Conservation (phyloP, 2,113 vertebrate species). For the Rhadina sibilatrix region DNA sequence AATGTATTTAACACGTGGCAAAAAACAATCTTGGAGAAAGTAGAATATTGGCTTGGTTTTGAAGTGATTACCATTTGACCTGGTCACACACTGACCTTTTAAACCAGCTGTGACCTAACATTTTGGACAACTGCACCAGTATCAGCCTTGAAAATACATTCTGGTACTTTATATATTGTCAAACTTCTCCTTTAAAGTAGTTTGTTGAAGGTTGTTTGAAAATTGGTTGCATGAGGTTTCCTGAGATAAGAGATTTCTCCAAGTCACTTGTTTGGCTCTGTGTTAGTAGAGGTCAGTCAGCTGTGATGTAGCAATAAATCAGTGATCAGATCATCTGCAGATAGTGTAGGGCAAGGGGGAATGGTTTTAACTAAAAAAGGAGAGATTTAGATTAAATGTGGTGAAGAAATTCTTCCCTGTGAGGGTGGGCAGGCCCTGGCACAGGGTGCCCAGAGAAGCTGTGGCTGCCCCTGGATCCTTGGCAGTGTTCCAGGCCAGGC, state of each 20-base stretch:
- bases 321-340: neutral
- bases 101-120: neutral
- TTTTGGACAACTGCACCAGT: neutral
- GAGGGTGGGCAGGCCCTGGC: neutral
- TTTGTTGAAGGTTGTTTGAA: neutral
- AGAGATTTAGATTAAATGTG: neutral
- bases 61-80: neutral
- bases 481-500: fast-evolving
- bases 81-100: neutral
- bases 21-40: neutral
- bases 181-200: neutral
- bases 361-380: neutral
- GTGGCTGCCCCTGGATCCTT: neutral
- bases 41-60: neutral
- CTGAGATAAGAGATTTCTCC: neutral
- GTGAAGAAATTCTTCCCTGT: neutral
- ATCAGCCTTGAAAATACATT: neutral
- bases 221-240: neutral
- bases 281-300: neutral
- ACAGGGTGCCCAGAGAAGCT: neutral
- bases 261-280: neutral
- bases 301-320: neutral
- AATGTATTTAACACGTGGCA: neutral
- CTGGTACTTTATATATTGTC: neutral
- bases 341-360: neutral